Percentiles rank a stretch among this genome's conserved stretches.
Conservation (phyloP, 1,140 invertebrate genomes). For the Zaprionus nigranus region DNA sequence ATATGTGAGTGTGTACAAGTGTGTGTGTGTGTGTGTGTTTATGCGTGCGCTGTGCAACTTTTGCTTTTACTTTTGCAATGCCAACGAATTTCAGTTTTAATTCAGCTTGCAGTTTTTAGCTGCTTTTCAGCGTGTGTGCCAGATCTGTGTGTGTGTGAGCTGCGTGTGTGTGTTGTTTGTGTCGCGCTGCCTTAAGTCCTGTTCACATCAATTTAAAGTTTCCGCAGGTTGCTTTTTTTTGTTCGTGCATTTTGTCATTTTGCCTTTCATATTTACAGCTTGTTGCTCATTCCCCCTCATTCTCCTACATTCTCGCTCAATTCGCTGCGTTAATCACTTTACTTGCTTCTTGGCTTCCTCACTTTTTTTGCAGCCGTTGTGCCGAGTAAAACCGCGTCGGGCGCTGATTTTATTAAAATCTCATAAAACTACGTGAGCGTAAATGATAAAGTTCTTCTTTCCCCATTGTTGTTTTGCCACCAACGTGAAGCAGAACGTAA, state of each 20-base stretch:
- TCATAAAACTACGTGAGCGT: slow-evolving; percentile 62
- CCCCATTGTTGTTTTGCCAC: slow-evolving; percentile 32
- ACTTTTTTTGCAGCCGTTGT: slow-evolving; percentile 31
- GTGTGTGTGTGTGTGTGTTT: slow-evolving; percentile 23
- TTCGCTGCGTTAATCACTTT: slow-evolving; percentile 63
- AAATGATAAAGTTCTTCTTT: slow-evolving; percentile 71
- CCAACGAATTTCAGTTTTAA: slow-evolving; percentile 50
- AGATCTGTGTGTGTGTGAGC: slow-evolving; percentile 9
- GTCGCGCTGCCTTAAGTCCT: slow-evolving; percentile 18
- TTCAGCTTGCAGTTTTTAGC: slow-evolving; percentile 24
- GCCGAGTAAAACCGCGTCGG: slow-evolving; percentile 3
- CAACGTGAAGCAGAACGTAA: slow-evolving; percentile 29
- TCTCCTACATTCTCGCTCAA: slow-evolving; percentile 20
- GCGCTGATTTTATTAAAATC: slow-evolving; percentile 67
- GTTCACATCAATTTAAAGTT: slow-evolving; percentile 52
- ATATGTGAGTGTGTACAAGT: neutral
- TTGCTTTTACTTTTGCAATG: slow-evolving; percentile 63
- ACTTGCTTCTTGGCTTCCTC: slow-evolving; percentile 42
- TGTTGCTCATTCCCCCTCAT: slow-evolving; percentile 8
- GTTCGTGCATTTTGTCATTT: slow-evolving; percentile 13
- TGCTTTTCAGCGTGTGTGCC: slow-evolving; percentile 8
- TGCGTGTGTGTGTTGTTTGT: slow-evolving; percentile 13
- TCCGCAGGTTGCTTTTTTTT: slow-evolving; percentile 9
- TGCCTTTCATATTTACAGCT: slow-evolving; percentile 20
- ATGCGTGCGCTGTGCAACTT: slow-evolving; percentile 47